phyloP scores from a whole-genome alignment of 2,797 vertebrate species.

The Macropus fuliginosus region DNA sequence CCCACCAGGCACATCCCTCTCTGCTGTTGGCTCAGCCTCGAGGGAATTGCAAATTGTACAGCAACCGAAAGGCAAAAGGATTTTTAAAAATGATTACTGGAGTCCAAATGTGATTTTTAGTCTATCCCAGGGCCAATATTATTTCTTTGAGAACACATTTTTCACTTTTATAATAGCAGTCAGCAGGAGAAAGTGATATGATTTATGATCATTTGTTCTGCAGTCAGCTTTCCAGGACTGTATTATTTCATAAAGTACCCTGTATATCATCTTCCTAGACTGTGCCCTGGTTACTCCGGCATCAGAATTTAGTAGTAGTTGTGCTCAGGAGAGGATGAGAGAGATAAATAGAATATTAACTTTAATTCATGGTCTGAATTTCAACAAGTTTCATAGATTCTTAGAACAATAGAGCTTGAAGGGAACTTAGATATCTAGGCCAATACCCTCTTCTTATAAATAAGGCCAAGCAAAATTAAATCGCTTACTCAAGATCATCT shows the following conservation, averaged over 20 bases:
- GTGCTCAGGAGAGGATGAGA: not conserved
- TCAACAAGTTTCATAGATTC: not conserved
- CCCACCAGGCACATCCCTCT: not conserved
- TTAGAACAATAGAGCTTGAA: not conserved
- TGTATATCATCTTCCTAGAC: not conserved
- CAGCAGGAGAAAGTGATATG: not conserved
- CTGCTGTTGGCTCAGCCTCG: not conserved
- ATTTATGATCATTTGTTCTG: not conserved
- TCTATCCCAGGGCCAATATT: not conserved
- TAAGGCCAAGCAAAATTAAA: not conserved
- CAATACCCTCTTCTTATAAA: not conserved
- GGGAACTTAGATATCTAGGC: not conserved
- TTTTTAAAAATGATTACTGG: not conserved
- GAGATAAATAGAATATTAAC: not conserved
- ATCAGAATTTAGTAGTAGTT: not conserved
- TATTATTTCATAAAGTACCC: not conserved
- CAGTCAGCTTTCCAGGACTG: not conserved
- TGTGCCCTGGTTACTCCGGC: not conserved
- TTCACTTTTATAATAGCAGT: not conserved
- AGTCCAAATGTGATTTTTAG: not conserved
- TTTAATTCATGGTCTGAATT: not conserved
- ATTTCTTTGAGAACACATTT: not conserved
- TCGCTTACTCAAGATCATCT: not conserved
- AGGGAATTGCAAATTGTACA: not conserved
- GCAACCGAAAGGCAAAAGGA: not conserved